phyloP scores from a whole-genome alignment of 2,113 vertebrate genomes.

The Pollachius pollachius region DNA sequence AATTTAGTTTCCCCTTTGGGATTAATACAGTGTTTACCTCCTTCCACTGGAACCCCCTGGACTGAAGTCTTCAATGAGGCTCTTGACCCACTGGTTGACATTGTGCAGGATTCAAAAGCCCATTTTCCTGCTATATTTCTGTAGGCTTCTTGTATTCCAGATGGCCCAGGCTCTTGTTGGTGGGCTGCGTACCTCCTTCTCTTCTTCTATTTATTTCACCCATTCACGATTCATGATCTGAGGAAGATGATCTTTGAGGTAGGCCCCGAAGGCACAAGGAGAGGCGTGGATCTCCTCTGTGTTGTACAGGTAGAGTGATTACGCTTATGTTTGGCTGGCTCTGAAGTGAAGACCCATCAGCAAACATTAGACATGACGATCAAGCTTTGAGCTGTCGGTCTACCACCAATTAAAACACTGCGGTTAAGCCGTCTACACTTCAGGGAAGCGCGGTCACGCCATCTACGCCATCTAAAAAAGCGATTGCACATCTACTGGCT shows the following conservation, averaged over 20 bases:
- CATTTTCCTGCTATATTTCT: background rate
- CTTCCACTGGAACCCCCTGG: background rate
- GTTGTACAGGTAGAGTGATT: conserved; percentile 18
- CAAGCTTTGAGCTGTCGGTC: too few species aligned
- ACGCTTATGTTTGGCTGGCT: background rate
- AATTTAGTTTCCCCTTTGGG: too few species aligned
- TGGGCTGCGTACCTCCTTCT: background rate
- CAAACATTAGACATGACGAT: too few species aligned
- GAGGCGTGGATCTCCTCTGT: conserved; percentile 3
- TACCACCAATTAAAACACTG: too few species aligned
- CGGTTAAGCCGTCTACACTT: too few species aligned
- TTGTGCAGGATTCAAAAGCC: background rate
- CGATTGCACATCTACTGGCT: too few species aligned
- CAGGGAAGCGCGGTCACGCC: too few species aligned
- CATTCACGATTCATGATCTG: background rate
- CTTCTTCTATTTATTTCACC: accelerated
- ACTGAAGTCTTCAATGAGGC: background rate
- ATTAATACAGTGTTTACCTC: background rate
- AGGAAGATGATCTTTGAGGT: conserved; percentile 20
- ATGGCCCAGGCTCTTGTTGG: background rate
- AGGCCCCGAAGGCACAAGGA: conserved; percentile 23
- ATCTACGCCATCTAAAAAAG: too few species aligned
- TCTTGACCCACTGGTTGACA: background rate
- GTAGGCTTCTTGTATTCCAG: background rate
- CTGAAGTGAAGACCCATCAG: too few species aligned